Base-by-base conservation (phyloP, 2,888 invertebrate species). In the Chrysodeixis includens region DNA sequence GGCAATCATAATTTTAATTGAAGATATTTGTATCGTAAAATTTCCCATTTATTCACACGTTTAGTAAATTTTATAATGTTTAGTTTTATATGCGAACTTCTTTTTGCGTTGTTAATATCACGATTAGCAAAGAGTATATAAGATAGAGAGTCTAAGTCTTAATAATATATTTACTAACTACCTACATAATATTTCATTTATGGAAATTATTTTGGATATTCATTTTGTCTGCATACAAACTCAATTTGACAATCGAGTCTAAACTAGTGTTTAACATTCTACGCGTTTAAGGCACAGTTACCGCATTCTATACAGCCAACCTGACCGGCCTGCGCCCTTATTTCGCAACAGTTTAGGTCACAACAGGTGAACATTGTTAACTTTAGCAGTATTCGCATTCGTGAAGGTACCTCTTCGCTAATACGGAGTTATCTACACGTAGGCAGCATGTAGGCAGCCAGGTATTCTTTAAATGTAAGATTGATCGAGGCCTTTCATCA, bases 331-430 rank as follows among this genome's bases (percentile, higher is more conserved):
- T 62, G 69, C 53, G n/a, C 56, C 55, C 56, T 56, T 56, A 72
- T 83, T 82, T 81, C 69, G 80, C 71, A 81, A 83, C 76, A 58
- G 62, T 74, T 71, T 76, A 80, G 78, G 81, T 83, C 76, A 79
- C 10, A 73, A 73, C 79, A 78, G 76, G 81, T 82, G 83, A 80
- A 74, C 74, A 78, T 71, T 82, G 78, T 82, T 82, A 75, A 67
- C 73, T 66, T 61, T 74, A 72, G 73, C 71, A 73, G 79, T 80
- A 84, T 83, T 62, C 60, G 66, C 78, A 68, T 62, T 72, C 62
- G 72, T 77, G 78, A 73, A 80, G 60, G 46, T 66, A 56, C 61
- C 62, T 60, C 57, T 62, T 56, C 40, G 71, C 76, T 49, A 66
- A 67, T 81, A 74, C 67, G 73, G 65, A 30, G 57, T 22, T 56